Percentiles rank a stretch among this genome's conserved stretches.
Conservation (phyloP, 2,797 vertebrate genomes). For the Aselliscus stoliczkanus region DNA sequence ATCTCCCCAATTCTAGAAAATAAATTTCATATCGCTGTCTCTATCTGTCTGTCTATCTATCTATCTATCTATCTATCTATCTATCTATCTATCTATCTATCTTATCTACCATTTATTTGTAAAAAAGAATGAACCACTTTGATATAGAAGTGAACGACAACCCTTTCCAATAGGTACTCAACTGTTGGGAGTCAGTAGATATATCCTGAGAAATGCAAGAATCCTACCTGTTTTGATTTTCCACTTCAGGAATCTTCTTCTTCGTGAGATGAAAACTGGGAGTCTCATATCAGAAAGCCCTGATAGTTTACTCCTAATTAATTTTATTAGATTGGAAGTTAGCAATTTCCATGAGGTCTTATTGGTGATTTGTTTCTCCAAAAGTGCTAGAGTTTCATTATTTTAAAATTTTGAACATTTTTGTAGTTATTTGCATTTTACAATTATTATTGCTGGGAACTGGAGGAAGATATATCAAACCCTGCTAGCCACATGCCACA, state of each 20-base stretch:
- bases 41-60: background rate
- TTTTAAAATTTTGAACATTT: background rate
- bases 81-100: background rate
- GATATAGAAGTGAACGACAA: background rate
- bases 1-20: conserved; percentile 35
- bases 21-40: background rate
- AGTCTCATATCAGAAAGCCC: background rate
- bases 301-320: background rate
- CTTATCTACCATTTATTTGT: background rate
- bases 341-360: background rate
- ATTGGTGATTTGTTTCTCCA: background rate
- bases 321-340: background rate
- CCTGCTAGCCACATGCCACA: background rate
- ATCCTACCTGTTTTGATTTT: background rate
- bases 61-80: background rate
- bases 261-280: background rate
- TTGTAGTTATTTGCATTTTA: background rate
- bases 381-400: background rate
- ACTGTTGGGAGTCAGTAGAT: background rate
- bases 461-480: background rate
- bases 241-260: background rate
- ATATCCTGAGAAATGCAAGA: background rate
- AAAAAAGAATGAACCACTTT: background rate
- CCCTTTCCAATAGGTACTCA: background rate
- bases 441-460: background rate